phyloP scores from a whole-genome alignment of 2,113 vertebrate species.

The Heliornis fulica region DNA sequence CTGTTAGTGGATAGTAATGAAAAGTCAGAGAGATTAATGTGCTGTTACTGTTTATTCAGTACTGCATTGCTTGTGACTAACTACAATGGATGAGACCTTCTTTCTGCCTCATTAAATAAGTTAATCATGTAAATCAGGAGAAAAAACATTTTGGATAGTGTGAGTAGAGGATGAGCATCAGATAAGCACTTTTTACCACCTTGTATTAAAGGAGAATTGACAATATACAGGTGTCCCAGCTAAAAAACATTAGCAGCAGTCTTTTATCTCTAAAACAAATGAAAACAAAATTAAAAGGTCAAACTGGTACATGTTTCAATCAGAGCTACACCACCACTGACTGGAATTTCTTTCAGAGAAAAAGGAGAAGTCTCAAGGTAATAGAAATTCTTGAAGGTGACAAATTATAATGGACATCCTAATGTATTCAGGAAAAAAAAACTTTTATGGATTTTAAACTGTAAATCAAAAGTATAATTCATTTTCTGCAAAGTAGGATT shows the following conservation, averaged over 20 bases:
- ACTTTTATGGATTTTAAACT: neutral
- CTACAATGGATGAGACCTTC: constrained; percentile 63
- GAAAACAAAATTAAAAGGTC: constrained; percentile 55
- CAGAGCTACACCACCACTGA: neutral
- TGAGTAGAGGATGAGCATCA: constrained; percentile 21
- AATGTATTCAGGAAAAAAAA: neutral
- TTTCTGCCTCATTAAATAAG: constrained; percentile 80
- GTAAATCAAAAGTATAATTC: neutral
- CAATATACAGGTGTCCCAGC: constrained; percentile 31
- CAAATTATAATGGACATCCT: neutral
- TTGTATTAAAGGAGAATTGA: constrained; percentile 45
- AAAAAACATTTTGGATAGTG: constrained; percentile 53
- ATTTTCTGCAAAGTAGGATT: neutral
- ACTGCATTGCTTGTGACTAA: constrained; percentile 64
- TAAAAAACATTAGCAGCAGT: constrained; percentile 35
- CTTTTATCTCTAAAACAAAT: constrained; percentile 34
- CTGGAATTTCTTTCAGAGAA: neutral
- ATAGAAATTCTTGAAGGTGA: neutral
- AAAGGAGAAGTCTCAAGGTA: neutral
- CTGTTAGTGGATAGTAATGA: constrained; percentile 62
- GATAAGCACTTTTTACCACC: constrained; percentile 34
- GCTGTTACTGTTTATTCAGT: constrained; percentile 70
- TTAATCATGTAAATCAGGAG: constrained; percentile 78
- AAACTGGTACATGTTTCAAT: neutral
- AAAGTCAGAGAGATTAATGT: constrained; percentile 73